A percentile compares a stretch with the other conserved stretches of the same genome.
These are phyloP conservation scores for Borostomias antarcticus DNA, from an alignment of 2,797 vertebrate species.

Conservation along the genomic window DNA sequence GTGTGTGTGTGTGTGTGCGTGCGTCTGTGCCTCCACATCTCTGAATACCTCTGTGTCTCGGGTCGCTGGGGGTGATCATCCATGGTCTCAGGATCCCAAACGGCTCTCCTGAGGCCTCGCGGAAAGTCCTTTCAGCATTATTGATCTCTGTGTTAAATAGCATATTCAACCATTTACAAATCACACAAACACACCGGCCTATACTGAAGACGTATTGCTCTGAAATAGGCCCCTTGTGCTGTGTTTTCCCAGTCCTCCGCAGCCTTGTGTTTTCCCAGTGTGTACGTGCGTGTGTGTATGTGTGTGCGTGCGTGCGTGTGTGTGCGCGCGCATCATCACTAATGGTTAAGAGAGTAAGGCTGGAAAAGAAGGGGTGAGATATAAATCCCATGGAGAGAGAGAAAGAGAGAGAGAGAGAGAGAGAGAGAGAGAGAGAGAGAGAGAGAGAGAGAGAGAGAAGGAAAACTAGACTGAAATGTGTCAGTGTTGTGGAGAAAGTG, in stretches of 20 bases:
- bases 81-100: background rate
- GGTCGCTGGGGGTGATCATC: background rate
- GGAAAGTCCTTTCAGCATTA: too few species aligned
- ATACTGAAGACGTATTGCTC: too few species aligned
- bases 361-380: slow-evolving; percentile 17
- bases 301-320: slow-evolving; percentile 7
- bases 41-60: background rate
- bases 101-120: too few species aligned
- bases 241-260: background rate
- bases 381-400: background rate
- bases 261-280: too few species aligned
- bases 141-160: too few species aligned
- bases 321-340: background rate
- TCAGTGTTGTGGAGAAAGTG: too few species aligned
- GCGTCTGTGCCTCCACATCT: background rate
- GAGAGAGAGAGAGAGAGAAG: background rate
- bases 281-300: background rate
- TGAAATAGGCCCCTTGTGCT: too few species aligned
- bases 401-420: slow-evolving; percentile 3
- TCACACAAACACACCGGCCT: too few species aligned
- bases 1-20: background rate
- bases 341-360: background rate
- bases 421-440: background rate
- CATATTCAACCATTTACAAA: too few species aligned
- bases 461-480: too few species aligned